Base-by-base conservation (phyloP, 2,797 vertebrate species). In the Hippopotamyrus pictus region DNA sequence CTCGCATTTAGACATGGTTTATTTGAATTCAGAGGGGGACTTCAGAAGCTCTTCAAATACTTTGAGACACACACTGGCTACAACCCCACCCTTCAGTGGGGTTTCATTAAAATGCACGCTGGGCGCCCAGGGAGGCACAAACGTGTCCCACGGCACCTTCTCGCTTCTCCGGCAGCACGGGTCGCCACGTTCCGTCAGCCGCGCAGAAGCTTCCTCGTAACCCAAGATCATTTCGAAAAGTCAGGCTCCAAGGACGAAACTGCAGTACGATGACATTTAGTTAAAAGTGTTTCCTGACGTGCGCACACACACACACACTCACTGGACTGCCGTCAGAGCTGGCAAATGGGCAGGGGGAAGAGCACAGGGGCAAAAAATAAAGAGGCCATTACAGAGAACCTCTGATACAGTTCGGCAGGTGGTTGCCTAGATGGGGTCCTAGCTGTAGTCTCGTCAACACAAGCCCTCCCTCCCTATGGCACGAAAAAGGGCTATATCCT, bases 11-110 rank as follows among this genome's bases (percentile, higher is more conserved):
- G 44, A 84, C n/a, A 25, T 59, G 48, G 11, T 37, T 86, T 29
- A 19, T 69, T 65, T 19, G 44, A 51, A 73, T 82, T 82, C 33
- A 89, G 54, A 44, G 19, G 17, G 76, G 33, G 76, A 44, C 37
- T 44, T 25, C 11, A 12, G 86, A 57, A 91, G 87, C 79, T 92
- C 92, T 93, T 92, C 92, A 93, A 92, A 92, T 92, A 93, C 90
- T 93, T 89, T 91, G 91, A 92, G 91, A 89, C 91, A 84, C 37
- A 90, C 46, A 90, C 87, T 90, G 73, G 90, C 92, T 88, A 92
- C 93, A 95, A 94, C 94, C 93, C 92, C 89, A 85, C 90, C 37
- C 88, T 69, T 87, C 51, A 59, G 33, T 44, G 29, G 57, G 25
- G 53, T 29, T 37, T 17, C 85, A 57, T 59, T 57, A 44, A 57